Base-by-base conservation (phyloP, 1,140 invertebrate species). In the Manduca sexta region DNA sequence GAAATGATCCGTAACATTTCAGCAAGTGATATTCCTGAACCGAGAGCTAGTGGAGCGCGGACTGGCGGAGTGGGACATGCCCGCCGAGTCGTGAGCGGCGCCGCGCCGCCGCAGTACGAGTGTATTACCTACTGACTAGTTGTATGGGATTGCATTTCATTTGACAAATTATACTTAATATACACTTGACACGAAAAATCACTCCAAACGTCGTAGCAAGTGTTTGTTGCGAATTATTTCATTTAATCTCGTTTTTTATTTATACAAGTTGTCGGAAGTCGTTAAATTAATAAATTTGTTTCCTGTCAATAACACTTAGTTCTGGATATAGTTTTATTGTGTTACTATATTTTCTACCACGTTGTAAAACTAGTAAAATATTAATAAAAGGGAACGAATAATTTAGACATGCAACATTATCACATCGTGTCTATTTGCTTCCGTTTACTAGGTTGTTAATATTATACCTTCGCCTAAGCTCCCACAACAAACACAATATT, bases 11-110 rank as follows among this genome's bases (percentile, higher is more conserved):
- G 21, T 26, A 8, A 8, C 51, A 66, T 89, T 87, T 18, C 86
- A 91, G 90, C 88, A 90, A 82, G 86, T 92, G 55, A 87, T 91
- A 82, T 91, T 89, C 75, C 86, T 93, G 52, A 92, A 92, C 75
- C 84, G 89, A 74, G 90, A 91, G 75, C 81, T 93, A 59, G 91
- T 92, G 55, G 88, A 89, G 51, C 87, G 89, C 78, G 91, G 91
- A 50, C 86, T 89, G 64, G 91, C 91, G 34, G 88, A 89, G 69
- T 92, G 90, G 90, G 79, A 83, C 42, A 45, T 88, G 34, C 83
- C 80, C 42, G 52, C 72, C 11, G 84, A 87, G 53, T 80, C 78
- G 71, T 85, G 78, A 86, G 58, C 43, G 26, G 21, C 43, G 17
- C n/a, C 21, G 2, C 50, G 49, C 31, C 33, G n/a, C 47, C 45